Evolutionary conservation across 2,888 invertebrate species (phyloP).

Genomic region (Odontomyia ornata): DNA sequence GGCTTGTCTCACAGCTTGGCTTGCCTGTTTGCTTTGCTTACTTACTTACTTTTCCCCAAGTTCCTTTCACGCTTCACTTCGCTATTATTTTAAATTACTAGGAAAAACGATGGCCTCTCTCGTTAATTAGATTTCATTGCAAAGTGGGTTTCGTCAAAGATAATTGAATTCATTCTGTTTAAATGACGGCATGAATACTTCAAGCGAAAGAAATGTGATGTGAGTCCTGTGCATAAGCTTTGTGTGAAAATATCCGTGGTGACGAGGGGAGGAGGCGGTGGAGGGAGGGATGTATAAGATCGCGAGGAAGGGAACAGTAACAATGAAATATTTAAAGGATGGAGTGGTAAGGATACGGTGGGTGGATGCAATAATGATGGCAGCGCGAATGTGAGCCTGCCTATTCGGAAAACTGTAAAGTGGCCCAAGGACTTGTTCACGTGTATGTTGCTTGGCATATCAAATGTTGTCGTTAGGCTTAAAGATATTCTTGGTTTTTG

Average conservation of each 20-base stretch:
- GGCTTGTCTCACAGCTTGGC: neutral
- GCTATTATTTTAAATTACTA: conserved; percentile 7
- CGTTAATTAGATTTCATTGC: conserved; percentile 45
- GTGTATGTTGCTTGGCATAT: neutral
- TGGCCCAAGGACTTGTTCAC: neutral
- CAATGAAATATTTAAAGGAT: neutral
- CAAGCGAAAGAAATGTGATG: conserved; percentile 33
- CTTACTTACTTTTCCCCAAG: neutral
- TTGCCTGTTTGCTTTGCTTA: too few relatives aligned
- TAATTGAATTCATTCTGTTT: conserved; percentile 44
- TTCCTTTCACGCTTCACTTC: neutral
- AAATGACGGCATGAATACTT: conserved; percentile 38
- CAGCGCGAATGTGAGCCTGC: neutral
- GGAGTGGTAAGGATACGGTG: neutral
- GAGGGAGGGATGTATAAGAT: neutral
- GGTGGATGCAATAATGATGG: neutral
- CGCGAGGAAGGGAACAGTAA: neutral
- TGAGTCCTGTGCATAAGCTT: neutral
- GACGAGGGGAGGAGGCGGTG: neutral
- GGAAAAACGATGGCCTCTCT: conserved; percentile 29
- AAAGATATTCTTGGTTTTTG: neutral
- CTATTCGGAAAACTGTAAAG: neutral
- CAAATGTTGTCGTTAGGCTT: neutral
- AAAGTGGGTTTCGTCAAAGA: conserved; percentile 44
- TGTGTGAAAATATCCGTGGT: neutral